Conservation (phyloP, 2,888 invertebrate species). For the Ryuthela nishihirai region DNA sequence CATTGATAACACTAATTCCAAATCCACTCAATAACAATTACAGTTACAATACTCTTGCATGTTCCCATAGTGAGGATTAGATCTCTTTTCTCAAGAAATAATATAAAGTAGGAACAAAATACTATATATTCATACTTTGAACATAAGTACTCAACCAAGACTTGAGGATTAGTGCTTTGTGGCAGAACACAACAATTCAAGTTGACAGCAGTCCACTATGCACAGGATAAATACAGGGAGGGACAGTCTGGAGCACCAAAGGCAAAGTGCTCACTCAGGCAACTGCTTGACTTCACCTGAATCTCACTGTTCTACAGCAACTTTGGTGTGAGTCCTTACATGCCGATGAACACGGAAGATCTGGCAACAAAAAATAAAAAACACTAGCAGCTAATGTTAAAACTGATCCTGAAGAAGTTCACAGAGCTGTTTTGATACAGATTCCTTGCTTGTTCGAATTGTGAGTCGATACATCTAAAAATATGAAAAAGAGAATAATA, state of each 20-base stretch:
- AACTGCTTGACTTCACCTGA: too few relatives aligned
- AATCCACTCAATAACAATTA: too few relatives aligned
- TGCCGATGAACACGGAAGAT: slow-evolving; percentile 10
- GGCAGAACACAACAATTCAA: slow-evolving; percentile 16
- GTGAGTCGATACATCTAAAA: slow-evolving; percentile 97
- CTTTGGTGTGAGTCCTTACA: too few relatives aligned
- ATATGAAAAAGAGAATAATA: slow-evolving; percentile 25
- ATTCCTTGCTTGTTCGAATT: slow-evolving; percentile 94
- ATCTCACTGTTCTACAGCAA: too few relatives aligned
- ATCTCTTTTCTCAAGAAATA: too few relatives aligned
- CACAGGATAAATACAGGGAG: too few relatives aligned
- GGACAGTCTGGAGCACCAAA: too few relatives aligned
- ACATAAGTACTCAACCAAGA: slow-evolving; percentile 17
- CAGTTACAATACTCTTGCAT: too few relatives aligned
- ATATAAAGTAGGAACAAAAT: slow-evolving; percentile 35
- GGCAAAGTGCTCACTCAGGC: too few relatives aligned
- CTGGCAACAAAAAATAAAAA: slow-evolving; percentile 2
- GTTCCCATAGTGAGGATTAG: too few relatives aligned
- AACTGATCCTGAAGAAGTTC: slow-evolving; percentile 93
- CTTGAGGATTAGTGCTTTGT: slow-evolving; percentile 20
- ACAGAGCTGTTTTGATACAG: slow-evolving; percentile 88
- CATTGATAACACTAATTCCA: too few relatives aligned
- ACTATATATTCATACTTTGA: slow-evolving; percentile 16
- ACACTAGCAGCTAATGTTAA: slow-evolving; percentile 55
- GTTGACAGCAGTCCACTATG: too few relatives aligned